Conservation (phyloP, 2,888 invertebrate species). For the Sinohyriopsis cumingii region DNA sequence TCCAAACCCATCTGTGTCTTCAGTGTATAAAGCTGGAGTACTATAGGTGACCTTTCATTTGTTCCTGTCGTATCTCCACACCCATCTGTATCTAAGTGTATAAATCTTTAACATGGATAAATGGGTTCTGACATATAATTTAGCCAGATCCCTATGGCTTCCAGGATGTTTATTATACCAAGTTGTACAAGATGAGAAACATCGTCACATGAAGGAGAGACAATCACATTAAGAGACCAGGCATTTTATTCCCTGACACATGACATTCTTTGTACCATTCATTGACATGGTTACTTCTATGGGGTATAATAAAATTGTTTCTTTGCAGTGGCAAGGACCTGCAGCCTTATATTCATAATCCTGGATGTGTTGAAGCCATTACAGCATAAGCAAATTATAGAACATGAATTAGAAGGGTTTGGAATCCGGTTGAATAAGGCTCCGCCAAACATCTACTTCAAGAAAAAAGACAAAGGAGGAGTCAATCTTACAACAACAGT, state of each 20-base stretch:
- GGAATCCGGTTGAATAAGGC: constrained; percentile 94
- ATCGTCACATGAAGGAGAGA: no score
- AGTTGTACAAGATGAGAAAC: no score
- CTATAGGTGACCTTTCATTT: no score
- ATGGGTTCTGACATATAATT: no score
- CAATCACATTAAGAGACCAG: background rate
- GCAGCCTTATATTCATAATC: constrained; percentile 97
- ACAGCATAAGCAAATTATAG: constrained; percentile 95
- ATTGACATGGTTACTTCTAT: background rate
- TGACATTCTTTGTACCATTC: no score
- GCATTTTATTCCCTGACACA: background rate
- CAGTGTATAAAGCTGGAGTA: no score
- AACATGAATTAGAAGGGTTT: constrained; percentile 99
- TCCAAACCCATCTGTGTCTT: no score
- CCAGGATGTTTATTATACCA: no score
- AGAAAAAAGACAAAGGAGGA: constrained; percentile 98
- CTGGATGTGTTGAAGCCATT: constrained; percentile 97
- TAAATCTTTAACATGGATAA: no score
- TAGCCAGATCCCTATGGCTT: no score
- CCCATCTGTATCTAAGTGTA: no score
- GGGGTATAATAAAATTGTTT: background rate
- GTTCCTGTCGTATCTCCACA: no score
- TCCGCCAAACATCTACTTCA: constrained; percentile 96
- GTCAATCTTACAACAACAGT: constrained; percentile 82
- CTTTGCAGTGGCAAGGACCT: constrained; percentile 90